These are phyloP conservation scores for Parnassius smintheus DNA, from an alignment of 2,888 invertebrate species.

Conservation along the genomic window DNA sequence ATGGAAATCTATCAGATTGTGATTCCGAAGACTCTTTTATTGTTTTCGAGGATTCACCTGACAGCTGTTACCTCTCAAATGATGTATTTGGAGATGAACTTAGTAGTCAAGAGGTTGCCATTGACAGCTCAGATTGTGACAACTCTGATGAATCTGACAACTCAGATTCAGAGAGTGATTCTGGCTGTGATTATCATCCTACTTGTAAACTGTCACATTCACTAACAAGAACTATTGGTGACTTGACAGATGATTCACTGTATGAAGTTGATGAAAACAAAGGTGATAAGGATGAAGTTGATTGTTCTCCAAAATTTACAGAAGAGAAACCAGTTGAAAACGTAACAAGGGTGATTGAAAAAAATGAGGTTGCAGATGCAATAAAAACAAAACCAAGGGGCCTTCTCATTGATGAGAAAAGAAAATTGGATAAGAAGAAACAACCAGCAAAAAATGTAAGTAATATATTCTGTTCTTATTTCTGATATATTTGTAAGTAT, in stretches of 20 bases:
- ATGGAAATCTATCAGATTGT: slow-evolving; percentile 65
- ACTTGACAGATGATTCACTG: slow-evolving; percentile 64
- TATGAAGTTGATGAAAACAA: slow-evolving; percentile 39
- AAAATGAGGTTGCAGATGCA: slow-evolving; percentile 10
- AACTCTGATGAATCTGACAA: slow-evolving; percentile 33
- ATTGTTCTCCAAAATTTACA: slow-evolving; percentile 46
- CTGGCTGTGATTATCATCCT: slow-evolving; percentile 45
- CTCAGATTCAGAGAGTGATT: slow-evolving; percentile 41
- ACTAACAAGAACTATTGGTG: slow-evolving; percentile 60
- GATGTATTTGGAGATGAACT: slow-evolving; percentile 61
- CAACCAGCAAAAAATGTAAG: slow-evolving; percentile 61
- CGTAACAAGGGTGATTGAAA: slow-evolving; percentile 22
- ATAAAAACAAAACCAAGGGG: slow-evolving; percentile 38
- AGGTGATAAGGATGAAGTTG: slow-evolving; percentile 55
- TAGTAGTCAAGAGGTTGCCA: slow-evolving; percentile 24
- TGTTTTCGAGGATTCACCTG: slow-evolving; percentile 69
- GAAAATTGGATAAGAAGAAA: slow-evolving; percentile 47
- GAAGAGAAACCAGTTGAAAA: slow-evolving; percentile 30
- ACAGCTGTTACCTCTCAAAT: slow-evolving; percentile 63
- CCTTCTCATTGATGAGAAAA: slow-evolving; percentile 50
- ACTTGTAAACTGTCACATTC: slow-evolving; percentile 43
- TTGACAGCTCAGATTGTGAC: slow-evolving; percentile 34
- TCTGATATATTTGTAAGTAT: too few species aligned
- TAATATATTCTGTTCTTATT: slow-evolving; percentile 12
- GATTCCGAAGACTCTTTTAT: slow-evolving; percentile 83